Evolutionary conservation across 2,888 invertebrate genomes (phyloP), one percentile per base, ranked within the genome.

Genomic region (Mellilla xanthometata): DNA sequence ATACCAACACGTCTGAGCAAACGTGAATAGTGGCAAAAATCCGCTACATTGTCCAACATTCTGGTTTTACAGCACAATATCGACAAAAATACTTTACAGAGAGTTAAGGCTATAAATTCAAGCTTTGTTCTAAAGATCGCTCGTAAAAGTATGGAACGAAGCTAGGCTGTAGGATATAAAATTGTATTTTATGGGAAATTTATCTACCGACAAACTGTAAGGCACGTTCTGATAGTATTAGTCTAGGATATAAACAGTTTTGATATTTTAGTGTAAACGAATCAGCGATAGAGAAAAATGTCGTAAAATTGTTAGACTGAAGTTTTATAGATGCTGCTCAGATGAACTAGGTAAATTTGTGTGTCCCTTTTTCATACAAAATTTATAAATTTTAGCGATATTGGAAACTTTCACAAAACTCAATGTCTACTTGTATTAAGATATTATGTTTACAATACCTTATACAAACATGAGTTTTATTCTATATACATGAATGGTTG

Each of bases 151-250:
- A 3, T 26, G 13, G 26, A 15, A 39, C 11, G 12, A 32, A 32
- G 12, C 28, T 10, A 31, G 26, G 23, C 13, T 13, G 3, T 29
- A 12, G 28, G 11, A 5, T 8, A 28, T 39, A 31, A 27, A 40
- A 12, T 33, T 40, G 9, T 24, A n/a, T 39, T 40, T 40, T 33
- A 40, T 27, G 40, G 28, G 33, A 22, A 3, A 22, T 26, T 26
- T 26, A 31, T 27, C 28, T 8, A 33, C 19, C 12, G 9, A 22
- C 27, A 24, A 8, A 13, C 19, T 33, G 6, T 22, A 11, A 12
- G 31, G 13, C 24, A 31, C 24, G 31, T 30, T 22, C 23, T 6
- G 11, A 1, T 12, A n/a, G n/a, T n/a, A n/a, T 3, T 12, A n/a
- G 15, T 11, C 36, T 28, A 19, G 28, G 36, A 15, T 2, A 28